A percentile compares a stretch with the other conserved stretches of the same genome.
phyloP scores from a whole-genome alignment of 1,140 invertebrate genomes.

The Dryas iulia region DNA sequence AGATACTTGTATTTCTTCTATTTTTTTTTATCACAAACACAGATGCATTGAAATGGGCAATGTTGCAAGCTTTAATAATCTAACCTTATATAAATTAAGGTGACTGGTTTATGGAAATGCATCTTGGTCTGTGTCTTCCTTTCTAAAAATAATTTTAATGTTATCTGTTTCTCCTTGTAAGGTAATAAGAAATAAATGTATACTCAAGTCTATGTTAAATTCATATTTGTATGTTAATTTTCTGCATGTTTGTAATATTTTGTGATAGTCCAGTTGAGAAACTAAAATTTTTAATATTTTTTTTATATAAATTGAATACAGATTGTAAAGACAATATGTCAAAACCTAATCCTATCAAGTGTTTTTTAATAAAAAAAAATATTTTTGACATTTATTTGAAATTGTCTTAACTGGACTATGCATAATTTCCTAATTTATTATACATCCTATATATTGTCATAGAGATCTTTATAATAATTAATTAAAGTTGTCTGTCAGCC shows the following conservation, averaged over 20 bases:
- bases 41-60: conserved; percentile 1
- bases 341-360: too few relatives aligned
- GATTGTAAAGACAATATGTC: too few relatives aligned
- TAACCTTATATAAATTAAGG: conserved; percentile 1
- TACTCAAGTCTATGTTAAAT: neutral
- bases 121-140: neutral
- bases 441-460: neutral
- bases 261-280: neutral
- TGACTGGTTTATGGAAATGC: neutral
- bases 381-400: neutral
- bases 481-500: too few relatives aligned
- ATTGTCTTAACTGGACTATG: neutral
- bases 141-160: neutral
- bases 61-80: neutral
- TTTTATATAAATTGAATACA: neutral
- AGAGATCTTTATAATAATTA: too few relatives aligned
- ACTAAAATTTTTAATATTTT: neutral
- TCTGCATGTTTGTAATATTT: neutral
- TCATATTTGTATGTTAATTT: neutral
- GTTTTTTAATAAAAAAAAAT: neutral
- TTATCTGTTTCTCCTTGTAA: neutral
- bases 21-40: neutral
- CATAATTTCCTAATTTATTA: neutral
- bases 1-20: neutral
- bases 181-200: neutral